Conservation (phyloP, 2,113 vertebrate genomes). For the Gambusia holbrooki region DNA sequence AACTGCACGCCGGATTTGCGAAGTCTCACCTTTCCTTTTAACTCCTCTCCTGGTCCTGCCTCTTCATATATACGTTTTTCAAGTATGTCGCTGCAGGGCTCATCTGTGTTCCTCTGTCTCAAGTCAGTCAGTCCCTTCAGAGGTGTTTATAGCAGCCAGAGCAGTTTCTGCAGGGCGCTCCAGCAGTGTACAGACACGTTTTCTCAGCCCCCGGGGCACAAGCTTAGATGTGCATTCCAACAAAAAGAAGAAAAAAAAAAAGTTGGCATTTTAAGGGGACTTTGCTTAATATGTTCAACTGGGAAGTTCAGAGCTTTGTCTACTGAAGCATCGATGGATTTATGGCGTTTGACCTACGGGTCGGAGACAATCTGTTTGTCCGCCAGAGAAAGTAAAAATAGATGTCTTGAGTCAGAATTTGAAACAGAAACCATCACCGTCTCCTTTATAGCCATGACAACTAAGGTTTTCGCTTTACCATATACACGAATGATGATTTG, state of each 20-base stretch:
- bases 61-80: conserved; percentile 12
- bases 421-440: background rate
- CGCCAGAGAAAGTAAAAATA: background rate
- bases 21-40: conserved; percentile 12
- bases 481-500: background rate
- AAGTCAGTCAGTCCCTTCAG: conserved; percentile 38
- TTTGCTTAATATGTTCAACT: conserved; percentile 51
- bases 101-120: conserved; percentile 23
- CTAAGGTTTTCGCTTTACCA: background rate
- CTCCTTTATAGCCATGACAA: background rate
- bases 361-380: background rate
- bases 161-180: conserved; percentile 74
- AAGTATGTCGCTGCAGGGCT: conserved; percentile 40
- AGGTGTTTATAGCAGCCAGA: conserved; percentile 53
- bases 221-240: conserved; percentile 82
- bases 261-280: conserved; percentile 76
- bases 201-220: conserved; percentile 76
- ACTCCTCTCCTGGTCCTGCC: conserved; percentile 1
- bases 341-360: background rate
- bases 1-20: background rate
- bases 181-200: conserved; percentile 83
- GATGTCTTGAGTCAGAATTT: background rate
- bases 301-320: conserved; percentile 44
- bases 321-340: conserved; percentile 20
- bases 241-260: conserved; percentile 45